Base-by-base conservation (phyloP, 2,888 invertebrate genomes). In the Cremastobaeus sp. region DNA sequence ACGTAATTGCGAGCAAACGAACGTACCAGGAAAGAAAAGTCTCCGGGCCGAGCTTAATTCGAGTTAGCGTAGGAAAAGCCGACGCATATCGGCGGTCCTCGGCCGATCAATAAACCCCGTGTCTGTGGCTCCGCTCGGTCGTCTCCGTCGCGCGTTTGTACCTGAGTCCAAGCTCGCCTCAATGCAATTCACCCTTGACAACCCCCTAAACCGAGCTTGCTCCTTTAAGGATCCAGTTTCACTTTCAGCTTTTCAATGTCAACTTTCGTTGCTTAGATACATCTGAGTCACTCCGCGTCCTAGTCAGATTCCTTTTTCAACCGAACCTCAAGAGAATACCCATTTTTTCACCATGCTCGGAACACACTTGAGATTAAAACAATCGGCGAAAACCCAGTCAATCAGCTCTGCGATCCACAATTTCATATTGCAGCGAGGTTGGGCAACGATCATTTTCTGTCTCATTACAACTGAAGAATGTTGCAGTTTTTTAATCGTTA, bases 191-290 rank as follows among this genome's bases (percentile, higher is more conserved):
- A 71, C 64, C 71, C 71, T 64, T 64, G 71, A 71, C 71, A 71
- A 71, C 71, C 71, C 71, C 71, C 64, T 57, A 64, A 71, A 71
- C 45, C 64, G 64, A 64, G 71, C 71, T 71, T 64, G 71, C 71
- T 71, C 64, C 71, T 71, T 71, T 71, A 71, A 71, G 71, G 71
- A 71, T 71, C 71, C 57, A 64, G 64, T 71, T 71, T 71, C 71
- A 71, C 71, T 71, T 71, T 71, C 71, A 52, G 57, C 71, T 71
- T 64, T 71, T 64, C 71, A 71, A 71, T 71, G 71, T 71, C 71
- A 71, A 71, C 71, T 45, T 37, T 25, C 20, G 64, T 64, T 71
- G 70, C 70, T 64, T 70, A 35, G 70, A 48, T 64, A 70, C 70
- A 57, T 57, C 34, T 25, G 17, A 20, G 8, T 15, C 32, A 12